These are phyloP conservation scores for Argyrosomus japonicus DNA, from an alignment of 2,113 vertebrate species.

Conservation along the genomic window DNA sequence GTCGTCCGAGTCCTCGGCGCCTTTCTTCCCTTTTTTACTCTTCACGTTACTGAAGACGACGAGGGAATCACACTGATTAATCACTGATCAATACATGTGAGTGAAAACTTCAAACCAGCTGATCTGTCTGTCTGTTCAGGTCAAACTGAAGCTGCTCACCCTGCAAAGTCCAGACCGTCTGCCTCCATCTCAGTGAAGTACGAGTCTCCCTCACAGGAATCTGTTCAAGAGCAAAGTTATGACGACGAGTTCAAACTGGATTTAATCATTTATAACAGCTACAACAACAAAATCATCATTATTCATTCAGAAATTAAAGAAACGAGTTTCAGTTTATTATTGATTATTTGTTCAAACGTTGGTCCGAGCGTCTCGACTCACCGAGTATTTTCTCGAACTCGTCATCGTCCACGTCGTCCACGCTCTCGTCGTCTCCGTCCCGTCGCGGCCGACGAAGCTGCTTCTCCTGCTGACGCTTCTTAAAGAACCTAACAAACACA, in stretches of 20 bases:
- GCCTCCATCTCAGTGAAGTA: constrained; percentile 80
- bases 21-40: constrained; percentile 75
- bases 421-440: constrained; percentile 85
- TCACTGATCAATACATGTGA: background rate
- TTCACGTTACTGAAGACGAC: constrained; percentile 85
- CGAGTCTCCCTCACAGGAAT: constrained; percentile 89
- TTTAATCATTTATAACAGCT: no score
- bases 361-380: constrained; percentile 65
- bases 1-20: constrained; percentile 64
- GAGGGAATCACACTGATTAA: no score
- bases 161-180: constrained; percentile 92
- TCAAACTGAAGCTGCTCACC: constrained; percentile 80
- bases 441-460: constrained; percentile 65
- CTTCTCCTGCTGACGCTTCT: constrained; percentile 87
- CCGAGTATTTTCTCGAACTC: constrained; percentile 94
- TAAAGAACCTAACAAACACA: constrained; percentile 88
- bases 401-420: constrained; percentile 96
- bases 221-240: constrained; percentile 73
- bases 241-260: no score
- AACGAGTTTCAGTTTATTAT: no score
- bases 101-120: no score
- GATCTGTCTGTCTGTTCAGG: no score
- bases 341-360: background rate
- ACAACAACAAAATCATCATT: no score
- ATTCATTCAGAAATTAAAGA: background rate